Evolutionary conservation across 2,113 vertebrate genomes (phyloP), one percentile per base, ranked within the genome.

Genomic region (Saccopteryx leptura): DNA sequence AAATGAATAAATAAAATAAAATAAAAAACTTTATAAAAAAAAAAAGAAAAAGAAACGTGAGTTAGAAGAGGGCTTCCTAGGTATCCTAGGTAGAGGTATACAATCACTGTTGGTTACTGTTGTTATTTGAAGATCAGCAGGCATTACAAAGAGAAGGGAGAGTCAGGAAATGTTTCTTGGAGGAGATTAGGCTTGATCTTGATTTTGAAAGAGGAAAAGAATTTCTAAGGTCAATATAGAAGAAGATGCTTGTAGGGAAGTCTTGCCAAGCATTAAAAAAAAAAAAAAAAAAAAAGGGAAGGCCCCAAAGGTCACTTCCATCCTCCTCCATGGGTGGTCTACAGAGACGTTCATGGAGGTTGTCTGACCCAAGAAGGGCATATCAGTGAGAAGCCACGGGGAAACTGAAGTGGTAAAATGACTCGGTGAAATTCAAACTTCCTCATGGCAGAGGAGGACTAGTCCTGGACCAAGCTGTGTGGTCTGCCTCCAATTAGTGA

Each of bases 121-220:
- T 69, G n/a, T 23, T 95, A 33, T n/a, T 56, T 82, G 54, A 48
- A 65, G 26, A 60, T 90, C 33, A 50, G 9, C 18, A 66, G 31
- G 17, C 61, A 76, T 90, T 83, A 76, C 65, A 50, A 78, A 81
- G 33, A 21, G 66, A 86, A 83, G 23, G 63, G 52, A 60, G 10
- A 65, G 19, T 46, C 10, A 56, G 78, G 46, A 56, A 96, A 74
- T 18, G 1, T 46, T 85, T 92, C 46, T n/a, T 61, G 7, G 13
- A 24, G 61, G 1, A 56, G 71, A n/a, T 85, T 60, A 54, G 6
- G 5, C 28, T 93, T 94, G 68, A 89, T 12, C 26, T 93, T 88
- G 89, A 60, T 68, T 72, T 93, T 91, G 50, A 89, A 82, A 84
- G 76, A 89, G 48, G 56, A 95, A 81, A 91, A 58, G 4, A 28